These are phyloP conservation scores for Larimichthys polyactis DNA, from an alignment of 2,113 vertebrate genomes.

Conservation along the genomic window DNA sequence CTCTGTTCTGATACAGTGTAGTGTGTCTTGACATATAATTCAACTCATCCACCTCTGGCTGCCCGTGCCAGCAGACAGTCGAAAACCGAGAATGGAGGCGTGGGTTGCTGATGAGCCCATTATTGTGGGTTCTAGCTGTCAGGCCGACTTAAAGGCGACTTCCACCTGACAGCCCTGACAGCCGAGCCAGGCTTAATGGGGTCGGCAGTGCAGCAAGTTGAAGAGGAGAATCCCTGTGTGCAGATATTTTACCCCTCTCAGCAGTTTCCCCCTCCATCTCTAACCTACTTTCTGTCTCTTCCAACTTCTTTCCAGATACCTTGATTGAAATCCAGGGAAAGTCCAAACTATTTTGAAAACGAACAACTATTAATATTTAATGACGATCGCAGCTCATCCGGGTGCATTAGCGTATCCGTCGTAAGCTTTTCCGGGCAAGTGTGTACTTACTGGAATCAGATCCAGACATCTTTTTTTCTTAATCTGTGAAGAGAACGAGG, in stretches of 20 bases:
- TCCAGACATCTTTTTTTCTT: not conserved
- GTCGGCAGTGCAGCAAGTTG: constrained; percentile 48
- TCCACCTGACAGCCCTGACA: constrained; percentile 70
- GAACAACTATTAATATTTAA: constrained; percentile 55
- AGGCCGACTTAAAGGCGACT: constrained; percentile 54
- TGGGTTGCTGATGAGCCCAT: constrained; percentile 66
- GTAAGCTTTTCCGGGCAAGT: constrained; percentile 31
- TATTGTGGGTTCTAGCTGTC: constrained; percentile 65
- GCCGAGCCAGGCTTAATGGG: constrained; percentile 64
- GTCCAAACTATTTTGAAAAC: constrained; percentile 29
- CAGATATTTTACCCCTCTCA: constrained; percentile 58
- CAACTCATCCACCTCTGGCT: not conserved
- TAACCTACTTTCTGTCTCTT: constrained; percentile 57
- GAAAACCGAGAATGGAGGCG: constrained; percentile 28
- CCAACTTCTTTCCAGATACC: constrained; percentile 15
- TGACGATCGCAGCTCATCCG: constrained; percentile 21
- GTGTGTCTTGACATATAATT: constrained; percentile 25
- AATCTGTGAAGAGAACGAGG: constrained; percentile 4
- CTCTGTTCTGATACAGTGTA: not conserved
- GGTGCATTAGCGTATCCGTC: constrained; percentile 42
- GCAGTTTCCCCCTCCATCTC: constrained; percentile 43
- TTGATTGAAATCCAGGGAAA: constrained; percentile 42
- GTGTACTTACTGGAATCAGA: constrained; percentile 41
- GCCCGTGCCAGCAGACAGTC: constrained; percentile 14
- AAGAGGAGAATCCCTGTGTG: constrained; percentile 52